Evolutionary conservation across 53 echinoderm and acorn worm species (phyloP), one percentile per base, ranked within the genome.

Genomic region (Henricia sp.): DNA sequence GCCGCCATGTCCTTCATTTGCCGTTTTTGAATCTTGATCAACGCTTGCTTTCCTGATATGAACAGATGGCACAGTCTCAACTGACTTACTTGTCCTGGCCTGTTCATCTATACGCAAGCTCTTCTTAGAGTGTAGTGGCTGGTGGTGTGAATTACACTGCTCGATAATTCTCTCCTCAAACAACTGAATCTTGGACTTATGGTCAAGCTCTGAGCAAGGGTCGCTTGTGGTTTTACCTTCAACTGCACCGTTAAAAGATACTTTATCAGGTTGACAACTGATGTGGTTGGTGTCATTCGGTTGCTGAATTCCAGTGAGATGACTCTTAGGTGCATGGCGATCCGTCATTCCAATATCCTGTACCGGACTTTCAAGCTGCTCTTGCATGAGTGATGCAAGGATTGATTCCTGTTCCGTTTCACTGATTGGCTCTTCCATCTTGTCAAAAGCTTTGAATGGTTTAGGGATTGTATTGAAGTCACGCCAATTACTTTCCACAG

Each of bases 1-100:
- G n/a, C 80, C 80, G 14, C 64, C 80, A 9, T 80, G 64, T 16
- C 40, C 77, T 41, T 38, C 21, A 12, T 28, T 58, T 17, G 55
- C 36, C 28, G 23, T 3, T 36, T 37, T 41, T 3, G 44, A 32
- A 42, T 62, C 64, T 38, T 38, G 59, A 46, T 80, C 64, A 24
- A 67, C 86, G 55, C 86, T 86, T 27, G 68, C 37, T n/a, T 38
- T 74, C 67, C 86, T 86, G 1, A 86, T 33, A 39, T 53, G 76
- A 39, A 76, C 76, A 55, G 42, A 67, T 38, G 68, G 76, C 21
- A 52, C 17, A 12, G 34, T 13, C 30, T 86, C 67, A 52, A 55
- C 27, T 0, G 16, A 21, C 6, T 48, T 37, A 11, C 66, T 67
- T 8, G 73, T 24, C 25, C 37, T 17, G 19, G 27, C 21, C 11